phyloP scores from a whole-genome alignment of 2,113 vertebrate species.

The Passer montanus region DNA sequence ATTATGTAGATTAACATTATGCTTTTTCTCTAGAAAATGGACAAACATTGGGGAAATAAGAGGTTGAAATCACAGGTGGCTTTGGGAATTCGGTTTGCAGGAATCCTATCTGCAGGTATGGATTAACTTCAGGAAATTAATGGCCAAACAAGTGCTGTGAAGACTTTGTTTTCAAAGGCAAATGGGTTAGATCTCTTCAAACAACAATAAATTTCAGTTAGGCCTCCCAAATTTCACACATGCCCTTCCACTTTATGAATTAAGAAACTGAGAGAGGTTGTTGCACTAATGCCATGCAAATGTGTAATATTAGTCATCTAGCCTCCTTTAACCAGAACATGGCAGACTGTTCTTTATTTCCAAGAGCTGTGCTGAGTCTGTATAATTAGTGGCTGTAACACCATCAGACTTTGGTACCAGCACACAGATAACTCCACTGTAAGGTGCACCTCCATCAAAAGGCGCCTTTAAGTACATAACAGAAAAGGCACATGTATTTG shows the following conservation, averaged over 20 bases:
- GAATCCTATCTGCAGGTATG: not conserved
- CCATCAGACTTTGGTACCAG: not conserved
- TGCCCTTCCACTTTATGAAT: not conserved
- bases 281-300: not conserved
- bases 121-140: not conserved
- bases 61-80: not conserved
- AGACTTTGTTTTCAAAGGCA: not conserved
- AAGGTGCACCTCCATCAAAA: not conserved
- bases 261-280: not conserved
- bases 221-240: not conserved
- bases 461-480: not conserved
- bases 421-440: not conserved
- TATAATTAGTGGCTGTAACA: not conserved
- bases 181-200: not conserved
- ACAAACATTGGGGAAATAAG: not conserved
- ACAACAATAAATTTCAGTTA: not conserved
- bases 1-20: not conserved
- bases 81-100: not conserved
- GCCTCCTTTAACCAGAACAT: not conserved
- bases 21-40: not conserved
- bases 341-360: not conserved
- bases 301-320: not conserved
- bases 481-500: not conserved
- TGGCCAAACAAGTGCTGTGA: not conserved
- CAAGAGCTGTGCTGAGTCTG: not conserved